phyloP scores from a whole-genome alignment of 2,888 invertebrate species.

The Drosophila buzzatii region DNA sequence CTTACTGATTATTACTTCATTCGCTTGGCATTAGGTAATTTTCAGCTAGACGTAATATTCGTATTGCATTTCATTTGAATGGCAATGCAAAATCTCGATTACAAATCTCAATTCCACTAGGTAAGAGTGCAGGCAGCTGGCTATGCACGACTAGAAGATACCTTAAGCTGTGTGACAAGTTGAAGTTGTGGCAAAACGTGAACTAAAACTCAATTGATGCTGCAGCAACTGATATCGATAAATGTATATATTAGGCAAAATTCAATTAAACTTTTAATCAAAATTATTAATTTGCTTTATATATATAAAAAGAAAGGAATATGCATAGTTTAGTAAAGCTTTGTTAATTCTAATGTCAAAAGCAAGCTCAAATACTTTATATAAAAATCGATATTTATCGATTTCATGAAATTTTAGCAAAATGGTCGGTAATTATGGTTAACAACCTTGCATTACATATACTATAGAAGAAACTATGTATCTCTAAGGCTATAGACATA shows the following conservation, averaged over 20 bases:
- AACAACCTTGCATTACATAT: too few species aligned
- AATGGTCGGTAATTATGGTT: too few species aligned
- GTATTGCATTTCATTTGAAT: conserved; percentile 13
- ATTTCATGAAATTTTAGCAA: neutral
- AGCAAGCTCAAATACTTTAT: too few species aligned
- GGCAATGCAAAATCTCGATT: conserved; percentile 35
- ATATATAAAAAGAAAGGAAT: neutral
- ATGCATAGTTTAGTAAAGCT: neutral
- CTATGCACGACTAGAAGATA: neutral
- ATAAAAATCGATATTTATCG: neutral
- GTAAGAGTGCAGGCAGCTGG: neutral
- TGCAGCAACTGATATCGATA: neutral
- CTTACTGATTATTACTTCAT: conserved; percentile 40
- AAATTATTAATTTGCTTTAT: neutral
- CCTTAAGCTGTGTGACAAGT: neutral
- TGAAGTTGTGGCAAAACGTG: neutral
- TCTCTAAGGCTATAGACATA: too few species aligned
- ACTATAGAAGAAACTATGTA: too few species aligned
- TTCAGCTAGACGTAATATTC: conserved; percentile 8
- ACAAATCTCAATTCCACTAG: conserved; percentile 16
- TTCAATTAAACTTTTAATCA: neutral
- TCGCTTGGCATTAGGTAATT: conserved; percentile 51
- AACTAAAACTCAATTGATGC: rapidly evolving
- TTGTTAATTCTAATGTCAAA: neutral
- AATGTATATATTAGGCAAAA: neutral